Percentiles rank a stretch among this genome's conserved stretches.
phyloP scores from a whole-genome alignment of 2,888 invertebrate species.

The Galerucella pusilla region DNA sequence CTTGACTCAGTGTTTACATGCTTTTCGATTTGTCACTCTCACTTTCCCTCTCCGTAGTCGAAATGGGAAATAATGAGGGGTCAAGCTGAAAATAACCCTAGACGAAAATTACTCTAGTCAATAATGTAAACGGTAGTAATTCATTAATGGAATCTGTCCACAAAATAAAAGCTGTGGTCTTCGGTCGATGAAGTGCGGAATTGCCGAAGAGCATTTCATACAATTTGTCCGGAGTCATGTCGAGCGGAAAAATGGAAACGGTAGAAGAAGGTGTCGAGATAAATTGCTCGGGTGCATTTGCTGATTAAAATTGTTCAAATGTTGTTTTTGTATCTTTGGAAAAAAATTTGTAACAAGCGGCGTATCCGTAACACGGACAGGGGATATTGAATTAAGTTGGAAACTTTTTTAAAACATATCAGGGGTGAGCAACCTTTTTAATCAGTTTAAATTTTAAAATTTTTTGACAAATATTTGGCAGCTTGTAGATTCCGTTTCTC shows the following conservation, averaged over 20 bases:
- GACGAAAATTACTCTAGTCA: constrained; percentile 43
- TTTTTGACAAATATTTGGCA: no score
- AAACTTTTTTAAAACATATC: no score
- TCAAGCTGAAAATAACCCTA: constrained; percentile 52
- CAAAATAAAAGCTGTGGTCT: constrained; percentile 33
- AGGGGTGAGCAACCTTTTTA: no score
- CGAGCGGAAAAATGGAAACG: constrained; percentile 32
- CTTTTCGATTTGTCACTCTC: constrained; percentile 61
- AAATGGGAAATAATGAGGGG: constrained; percentile 53
- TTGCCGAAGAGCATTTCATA: constrained; percentile 22
- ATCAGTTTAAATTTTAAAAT: no score
- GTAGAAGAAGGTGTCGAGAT: constrained; percentile 6
- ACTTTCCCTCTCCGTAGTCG: constrained; percentile 61
- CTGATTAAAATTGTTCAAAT: constrained; percentile 18
- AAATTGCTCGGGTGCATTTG: constrained; percentile 24
- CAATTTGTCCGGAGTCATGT: constrained; percentile 24
- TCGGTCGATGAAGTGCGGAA: constrained; percentile 25
- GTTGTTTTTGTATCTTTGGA: background rate
- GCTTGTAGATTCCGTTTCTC: no score
- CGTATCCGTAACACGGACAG: no score
- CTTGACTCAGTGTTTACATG: constrained; percentile 55
- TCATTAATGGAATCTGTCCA: constrained; percentile 53
- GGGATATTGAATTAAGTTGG: no score
- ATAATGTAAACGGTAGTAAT: constrained; percentile 57
- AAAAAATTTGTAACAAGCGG: no score